A percentile compares a stretch with the other conserved stretches of the same genome.
phyloP scores from a whole-genome alignment of 2,888 invertebrate species.

The Eristalis arbustorum region DNA sequence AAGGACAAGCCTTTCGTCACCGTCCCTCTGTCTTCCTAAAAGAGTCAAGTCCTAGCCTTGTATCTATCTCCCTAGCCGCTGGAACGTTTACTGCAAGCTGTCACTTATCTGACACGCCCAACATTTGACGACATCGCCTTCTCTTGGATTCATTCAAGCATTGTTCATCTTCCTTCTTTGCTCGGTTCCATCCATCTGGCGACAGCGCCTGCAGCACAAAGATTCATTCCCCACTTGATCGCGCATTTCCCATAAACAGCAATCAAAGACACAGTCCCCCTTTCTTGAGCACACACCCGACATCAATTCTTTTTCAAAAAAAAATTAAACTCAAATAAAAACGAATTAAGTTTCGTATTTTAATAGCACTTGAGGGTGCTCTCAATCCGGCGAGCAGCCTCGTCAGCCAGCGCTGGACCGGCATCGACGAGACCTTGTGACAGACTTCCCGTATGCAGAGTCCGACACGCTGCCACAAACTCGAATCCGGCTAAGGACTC shows the following conservation, averaged over 20 bases:
- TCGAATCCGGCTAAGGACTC: not conserved
- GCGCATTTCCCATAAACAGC: conserved; percentile 17
- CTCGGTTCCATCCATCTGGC: not conserved
- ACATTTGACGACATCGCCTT: too few relatives aligned
- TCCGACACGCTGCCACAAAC: not conserved
- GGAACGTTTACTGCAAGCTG: too few relatives aligned
- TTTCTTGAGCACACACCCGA: not conserved
- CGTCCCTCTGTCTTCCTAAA: too few relatives aligned
- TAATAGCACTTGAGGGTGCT: conserved; percentile 42
- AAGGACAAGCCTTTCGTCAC: too few relatives aligned
- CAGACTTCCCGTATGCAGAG: not conserved
- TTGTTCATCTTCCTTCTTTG: not conserved
- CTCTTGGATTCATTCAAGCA: not conserved
- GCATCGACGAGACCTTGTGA: not conserved
- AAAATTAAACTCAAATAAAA: conserved; percentile 22
- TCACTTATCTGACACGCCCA: too few relatives aligned
- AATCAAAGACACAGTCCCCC: conserved; percentile 14
- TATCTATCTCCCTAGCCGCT: too few relatives aligned
- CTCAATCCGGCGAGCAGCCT: not conserved
- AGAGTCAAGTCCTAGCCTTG: too few relatives aligned
- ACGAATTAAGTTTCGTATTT: conserved; percentile 23
- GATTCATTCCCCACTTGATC: not conserved
- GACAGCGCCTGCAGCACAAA: not conserved
- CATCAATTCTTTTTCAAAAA: not conserved
- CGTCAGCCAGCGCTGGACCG: not conserved